phyloP scores from a whole-genome alignment of 92 coral and sea anemone species.

The Paragorgia papillata region DNA sequence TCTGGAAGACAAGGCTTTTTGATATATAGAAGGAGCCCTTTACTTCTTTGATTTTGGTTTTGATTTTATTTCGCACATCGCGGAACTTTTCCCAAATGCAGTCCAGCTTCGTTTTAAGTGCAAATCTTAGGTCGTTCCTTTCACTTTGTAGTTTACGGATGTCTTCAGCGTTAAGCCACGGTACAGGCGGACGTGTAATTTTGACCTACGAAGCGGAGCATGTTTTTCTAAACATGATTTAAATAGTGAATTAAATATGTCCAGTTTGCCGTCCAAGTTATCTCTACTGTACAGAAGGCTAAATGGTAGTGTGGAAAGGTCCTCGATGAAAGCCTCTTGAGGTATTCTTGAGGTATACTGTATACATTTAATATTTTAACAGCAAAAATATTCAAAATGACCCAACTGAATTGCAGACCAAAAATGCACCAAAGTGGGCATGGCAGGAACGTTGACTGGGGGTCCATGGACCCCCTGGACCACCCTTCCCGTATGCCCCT shows the following conservation, averaged over 20 bases:
- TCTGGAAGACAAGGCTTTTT: slow-evolving; percentile 30
- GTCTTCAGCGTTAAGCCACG: slow-evolving; percentile 33
- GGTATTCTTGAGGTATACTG: too few species aligned
- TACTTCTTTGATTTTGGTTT: slow-evolving; percentile 32
- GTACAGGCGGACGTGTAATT: slow-evolving; percentile 39
- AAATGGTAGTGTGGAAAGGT: not conserved
- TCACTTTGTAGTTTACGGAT: slow-evolving; percentile 29
- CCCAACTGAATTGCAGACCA: too few species aligned
- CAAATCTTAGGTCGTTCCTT: slow-evolving; percentile 31
- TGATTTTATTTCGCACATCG: slow-evolving; percentile 31
- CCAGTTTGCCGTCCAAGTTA: not conserved
- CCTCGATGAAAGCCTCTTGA: not conserved
- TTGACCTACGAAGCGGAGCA: slow-evolving; percentile 11
- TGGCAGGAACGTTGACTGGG: too few species aligned
- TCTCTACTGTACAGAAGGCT: not conserved
- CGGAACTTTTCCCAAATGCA: slow-evolving; percentile 25
- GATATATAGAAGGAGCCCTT: slow-evolving; percentile 39
- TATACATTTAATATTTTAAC: too few species aligned
- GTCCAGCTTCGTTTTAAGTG: slow-evolving; percentile 27
- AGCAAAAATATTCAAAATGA: too few species aligned
- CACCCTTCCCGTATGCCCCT: too few species aligned
- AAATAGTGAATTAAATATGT: not conserved
- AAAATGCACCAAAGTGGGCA: too few species aligned
- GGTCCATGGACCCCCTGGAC: too few species aligned
- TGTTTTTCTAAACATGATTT: slow-evolving; percentile 10